Percentiles rank a stretch among this genome's conserved stretches.
Conservation (phyloP, 2,797 vertebrate species). For the Sebastiscus tertius region DNA sequence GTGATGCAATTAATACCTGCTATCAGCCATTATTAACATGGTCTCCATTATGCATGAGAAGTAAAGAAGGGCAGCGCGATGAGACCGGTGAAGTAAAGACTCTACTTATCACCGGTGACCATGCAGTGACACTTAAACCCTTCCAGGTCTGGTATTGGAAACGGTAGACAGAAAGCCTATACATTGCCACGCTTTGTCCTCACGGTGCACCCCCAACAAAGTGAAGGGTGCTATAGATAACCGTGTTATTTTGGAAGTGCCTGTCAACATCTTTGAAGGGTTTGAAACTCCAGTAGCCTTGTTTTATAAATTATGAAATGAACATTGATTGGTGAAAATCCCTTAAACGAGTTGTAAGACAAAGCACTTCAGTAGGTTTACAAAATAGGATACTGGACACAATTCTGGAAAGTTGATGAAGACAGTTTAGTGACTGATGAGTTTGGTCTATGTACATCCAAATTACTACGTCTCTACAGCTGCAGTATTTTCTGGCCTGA, state of each 20-base stretch:
- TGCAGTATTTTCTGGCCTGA: slow-evolving; percentile 15
- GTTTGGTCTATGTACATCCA: not conserved
- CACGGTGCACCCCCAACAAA: slow-evolving; percentile 19
- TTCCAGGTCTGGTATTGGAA: slow-evolving; percentile 38
- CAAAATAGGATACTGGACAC: not conserved
- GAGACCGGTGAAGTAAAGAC: slow-evolving; percentile 38
- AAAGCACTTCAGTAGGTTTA: not conserved
- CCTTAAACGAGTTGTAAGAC: not conserved
- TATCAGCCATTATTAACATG: slow-evolving; percentile 36
- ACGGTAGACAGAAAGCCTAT: slow-evolving; percentile 28
- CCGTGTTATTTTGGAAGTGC: slow-evolving; percentile 29
- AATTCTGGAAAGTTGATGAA: not conserved
- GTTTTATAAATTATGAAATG: slow-evolving; percentile 9
- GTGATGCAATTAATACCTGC: slow-evolving; percentile 53
- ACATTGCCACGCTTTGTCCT: slow-evolving; percentile 49
- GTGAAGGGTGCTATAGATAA: slow-evolving; percentile 22
- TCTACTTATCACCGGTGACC: slow-evolving; percentile 29
- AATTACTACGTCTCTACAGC: slow-evolving; percentile 8
- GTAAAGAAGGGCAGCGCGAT: slow-evolving; percentile 31
- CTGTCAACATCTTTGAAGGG: slow-evolving; percentile 22
- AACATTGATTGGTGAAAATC: not conserved
- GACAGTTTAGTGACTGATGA: not conserved
- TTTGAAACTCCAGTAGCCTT: slow-evolving; percentile 34
- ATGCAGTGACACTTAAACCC: slow-evolving; percentile 52
- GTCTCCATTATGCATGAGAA: slow-evolving; percentile 71